Conservation (phyloP, 2,888 invertebrate genomes). For the Abscondita cerata region DNA sequence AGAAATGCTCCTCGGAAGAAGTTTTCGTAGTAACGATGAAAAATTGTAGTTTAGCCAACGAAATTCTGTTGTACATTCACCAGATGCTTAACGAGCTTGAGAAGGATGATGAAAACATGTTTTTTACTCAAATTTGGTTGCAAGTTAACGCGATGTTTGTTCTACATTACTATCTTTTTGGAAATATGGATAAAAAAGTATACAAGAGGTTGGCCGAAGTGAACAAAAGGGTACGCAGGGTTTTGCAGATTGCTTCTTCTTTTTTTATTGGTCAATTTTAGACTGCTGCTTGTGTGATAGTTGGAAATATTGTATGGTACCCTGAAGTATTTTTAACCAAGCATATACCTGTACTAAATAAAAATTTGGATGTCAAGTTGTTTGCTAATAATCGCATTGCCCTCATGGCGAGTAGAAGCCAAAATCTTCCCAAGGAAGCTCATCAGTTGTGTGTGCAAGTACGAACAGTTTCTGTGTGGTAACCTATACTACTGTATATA, state of each 20-base stretch:
- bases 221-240: conserved; percentile 74
- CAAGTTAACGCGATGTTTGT: conserved; percentile 74
- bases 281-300: conserved; percentile 79
- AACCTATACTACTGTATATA: no score
- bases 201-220: conserved; percentile 76
- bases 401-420: conserved; percentile 65
- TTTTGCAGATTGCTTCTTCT: no score
- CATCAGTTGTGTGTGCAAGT: conserved; percentile 60
- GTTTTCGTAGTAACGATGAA: conserved; percentile 49
- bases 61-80: conserved; percentile 72
- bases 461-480: conserved; percentile 17
- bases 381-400: conserved; percentile 61
- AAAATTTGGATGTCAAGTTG: conserved; percentile 61
- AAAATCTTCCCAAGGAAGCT: conserved; percentile 69
- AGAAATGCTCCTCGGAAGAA: conserved; percentile 52
- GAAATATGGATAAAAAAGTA: conserved; percentile 77
- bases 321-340: conserved; percentile 81
- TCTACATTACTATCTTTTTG: conserved; percentile 74
- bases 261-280: no score
- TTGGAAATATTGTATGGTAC: conserved; percentile 84
- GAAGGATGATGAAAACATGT: conserved; percentile 62
- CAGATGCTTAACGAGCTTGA: conserved; percentile 70
- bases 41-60: conserved; percentile 62
- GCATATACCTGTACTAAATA: conserved; percentile 66
- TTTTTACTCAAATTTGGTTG: conserved; percentile 66